phyloP scores from a whole-genome alignment of 2,888 invertebrate species.

The Sinopyrophorus schimmeli region DNA sequence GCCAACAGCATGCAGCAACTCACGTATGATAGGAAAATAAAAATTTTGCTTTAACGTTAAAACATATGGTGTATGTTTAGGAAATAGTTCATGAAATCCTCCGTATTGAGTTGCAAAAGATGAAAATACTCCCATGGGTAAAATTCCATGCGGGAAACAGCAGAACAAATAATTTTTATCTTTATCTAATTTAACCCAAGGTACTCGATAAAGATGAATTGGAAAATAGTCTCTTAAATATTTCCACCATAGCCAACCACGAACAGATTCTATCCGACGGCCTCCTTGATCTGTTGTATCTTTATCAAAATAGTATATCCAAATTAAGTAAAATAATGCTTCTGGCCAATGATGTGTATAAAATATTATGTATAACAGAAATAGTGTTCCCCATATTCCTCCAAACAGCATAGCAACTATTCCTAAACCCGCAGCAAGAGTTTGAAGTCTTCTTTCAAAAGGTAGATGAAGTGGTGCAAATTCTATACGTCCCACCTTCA shows the following conservation, averaged over 20 bases:
- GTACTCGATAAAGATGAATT: conserved; percentile 77
- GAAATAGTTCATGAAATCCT: conserved; percentile 56
- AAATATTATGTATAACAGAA: conserved; percentile 62
- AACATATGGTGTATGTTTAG: conserved; percentile 55
- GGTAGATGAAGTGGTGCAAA: conserved; percentile 86
- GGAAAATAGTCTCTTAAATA: conserved; percentile 86
- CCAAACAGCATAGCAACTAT: conserved; percentile 68
- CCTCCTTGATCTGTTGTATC: conserved; percentile 62
- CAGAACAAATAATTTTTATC: conserved; percentile 83
- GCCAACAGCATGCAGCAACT: conserved; percentile 64
- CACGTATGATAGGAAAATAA: conserved; percentile 71
- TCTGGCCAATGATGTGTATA: conserved; percentile 62
- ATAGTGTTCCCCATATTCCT: conserved; percentile 57
- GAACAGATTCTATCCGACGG: conserved; percentile 55
- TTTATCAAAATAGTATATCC: conserved; percentile 64
- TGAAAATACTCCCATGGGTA: conserved; percentile 77
- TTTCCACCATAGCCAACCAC: conserved; percentile 71
- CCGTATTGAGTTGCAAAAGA: conserved; percentile 76
- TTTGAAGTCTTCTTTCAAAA: conserved; percentile 79
- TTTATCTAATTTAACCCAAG: conserved; percentile 80
- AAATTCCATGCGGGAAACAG: conserved; percentile 85
- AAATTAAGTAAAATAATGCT: conserved; percentile 63
- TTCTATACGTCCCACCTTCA: conserved; percentile 58
- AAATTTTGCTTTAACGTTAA: conserved; percentile 70
- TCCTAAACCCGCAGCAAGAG: conserved; percentile 75